These are phyloP conservation scores for Ammospiza nelsoni DNA, from an alignment of 2,113 vertebrate species.

Conservation along the genomic window DNA sequence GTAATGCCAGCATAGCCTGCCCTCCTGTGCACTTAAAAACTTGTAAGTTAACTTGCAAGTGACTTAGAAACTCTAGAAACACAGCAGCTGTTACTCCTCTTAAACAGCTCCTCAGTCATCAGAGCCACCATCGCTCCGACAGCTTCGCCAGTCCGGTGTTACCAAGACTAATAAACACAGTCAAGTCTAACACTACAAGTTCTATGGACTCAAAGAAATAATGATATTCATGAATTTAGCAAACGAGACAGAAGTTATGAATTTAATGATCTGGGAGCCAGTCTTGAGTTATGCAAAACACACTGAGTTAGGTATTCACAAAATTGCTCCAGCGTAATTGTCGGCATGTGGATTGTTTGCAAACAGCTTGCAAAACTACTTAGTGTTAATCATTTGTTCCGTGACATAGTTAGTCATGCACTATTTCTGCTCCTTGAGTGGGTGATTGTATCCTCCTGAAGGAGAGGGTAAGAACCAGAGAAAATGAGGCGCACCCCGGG, in stretches of 20 bases:
- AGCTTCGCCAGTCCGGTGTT: fast-evolving
- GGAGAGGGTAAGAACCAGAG: conserved; percentile 1
- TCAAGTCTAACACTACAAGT: background rate
- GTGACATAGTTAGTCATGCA: conserved; percentile 50
- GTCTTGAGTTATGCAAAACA: conserved; percentile 42
- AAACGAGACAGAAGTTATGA: background rate
- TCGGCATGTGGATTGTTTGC: conserved; percentile 46
- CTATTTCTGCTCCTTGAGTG: conserved; percentile 58
- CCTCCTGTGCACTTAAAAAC: background rate
- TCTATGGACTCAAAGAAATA: background rate
- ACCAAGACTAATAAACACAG: background rate
- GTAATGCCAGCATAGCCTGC: background rate
- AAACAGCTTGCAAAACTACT: conserved; percentile 61
- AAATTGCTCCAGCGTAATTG: conserved; percentile 45
- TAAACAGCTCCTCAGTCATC: background rate
- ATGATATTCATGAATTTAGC: background rate
- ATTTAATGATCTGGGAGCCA: background rate
- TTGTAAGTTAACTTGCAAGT: background rate
- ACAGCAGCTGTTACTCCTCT: background rate
- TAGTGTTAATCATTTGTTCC: conserved; percentile 62
- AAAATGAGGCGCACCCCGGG: background rate
- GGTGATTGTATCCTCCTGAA: conserved; percentile 55
- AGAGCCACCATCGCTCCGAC: background rate
- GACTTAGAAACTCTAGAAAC: background rate
- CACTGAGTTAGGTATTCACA: conserved; percentile 53